A percentile compares a stretch with the other conserved stretches of the same genome.
These are phyloP conservation scores for Lampropteryx suffumata DNA, from an alignment of 2,888 invertebrate genomes.

Conservation along the genomic window DNA sequence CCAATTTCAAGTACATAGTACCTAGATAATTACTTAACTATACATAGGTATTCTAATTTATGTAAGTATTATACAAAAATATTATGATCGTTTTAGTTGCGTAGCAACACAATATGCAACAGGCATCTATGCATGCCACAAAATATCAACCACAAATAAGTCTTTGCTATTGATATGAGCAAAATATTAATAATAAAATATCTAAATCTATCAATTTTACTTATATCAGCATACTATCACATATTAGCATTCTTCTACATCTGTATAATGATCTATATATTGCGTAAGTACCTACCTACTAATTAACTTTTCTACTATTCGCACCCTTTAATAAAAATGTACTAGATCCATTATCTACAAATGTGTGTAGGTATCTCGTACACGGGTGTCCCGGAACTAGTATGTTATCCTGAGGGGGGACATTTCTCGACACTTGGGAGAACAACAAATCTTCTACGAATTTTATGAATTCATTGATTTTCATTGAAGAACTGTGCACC, in stretches of 20 bases:
- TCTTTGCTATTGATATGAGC: constrained; percentile 13
- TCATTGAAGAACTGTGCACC: too few relatives aligned
- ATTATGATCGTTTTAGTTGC: constrained; percentile 18
- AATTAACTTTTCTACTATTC: neutral
- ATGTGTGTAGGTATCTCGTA: too few relatives aligned
- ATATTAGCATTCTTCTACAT: too few relatives aligned
- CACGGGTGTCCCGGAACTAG: too few relatives aligned
- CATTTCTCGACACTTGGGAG: too few relatives aligned
- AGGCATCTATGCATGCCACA: neutral
- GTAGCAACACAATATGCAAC: constrained; percentile 9
- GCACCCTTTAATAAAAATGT: neutral
- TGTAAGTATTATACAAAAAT: constrained; percentile 14
- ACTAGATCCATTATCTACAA: too few relatives aligned
- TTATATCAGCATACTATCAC: too few relatives aligned
- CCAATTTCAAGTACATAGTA: neutral
- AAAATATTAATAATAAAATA: neutral
- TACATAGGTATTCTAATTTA: neutral
- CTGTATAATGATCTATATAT: neutral
- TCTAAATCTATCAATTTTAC: neutral
- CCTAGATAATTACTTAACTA: neutral
- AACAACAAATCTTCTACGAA: too few relatives aligned
- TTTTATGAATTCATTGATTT: too few relatives aligned
- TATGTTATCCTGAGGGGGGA: too few relatives aligned
- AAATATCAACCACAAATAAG: constrained; percentile 11
- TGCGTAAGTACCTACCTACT: neutral